Percentiles rank a stretch among this genome's conserved stretches.
Evolutionary conservation across 2,797 vertebrate species (phyloP).

Genomic region (Gymnodraco acuticeps): DNA sequence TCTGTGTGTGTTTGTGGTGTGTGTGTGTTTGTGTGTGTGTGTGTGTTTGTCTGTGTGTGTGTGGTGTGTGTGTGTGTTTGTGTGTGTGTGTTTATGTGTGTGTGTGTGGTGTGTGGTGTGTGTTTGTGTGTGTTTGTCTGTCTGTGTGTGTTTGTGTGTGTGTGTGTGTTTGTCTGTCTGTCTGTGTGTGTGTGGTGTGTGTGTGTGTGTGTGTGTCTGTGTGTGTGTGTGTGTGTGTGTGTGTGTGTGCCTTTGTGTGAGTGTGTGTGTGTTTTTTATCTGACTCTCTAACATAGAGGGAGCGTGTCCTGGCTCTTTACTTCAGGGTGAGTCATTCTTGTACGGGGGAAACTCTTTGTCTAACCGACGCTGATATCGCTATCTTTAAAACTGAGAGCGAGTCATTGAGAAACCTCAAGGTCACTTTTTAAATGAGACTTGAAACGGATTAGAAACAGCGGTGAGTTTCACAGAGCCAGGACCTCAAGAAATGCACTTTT

Average conservation of each 20-base stretch:
- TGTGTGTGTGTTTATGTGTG: too few species aligned
- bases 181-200: too few species aligned
- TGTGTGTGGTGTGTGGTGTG: too few species aligned
- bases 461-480: not conserved
- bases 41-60: too few species aligned
- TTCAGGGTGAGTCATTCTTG: conserved; percentile 45
- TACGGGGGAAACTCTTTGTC: conserved; percentile 20
- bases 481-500: conserved; percentile 10
- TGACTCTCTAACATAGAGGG: not conserved
- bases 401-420: conserved; percentile 39
- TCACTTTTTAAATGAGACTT: not conserved
- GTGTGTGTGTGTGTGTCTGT: too few species aligned
- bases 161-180: fast-evolving
- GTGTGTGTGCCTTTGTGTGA: not conserved
- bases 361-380: conserved; percentile 28
- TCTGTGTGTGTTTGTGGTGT: too few species aligned
- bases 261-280: not conserved
- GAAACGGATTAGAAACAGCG: not conserved
- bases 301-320: conserved; percentile 14
- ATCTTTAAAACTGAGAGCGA: not conserved
- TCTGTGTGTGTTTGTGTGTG: too few species aligned
- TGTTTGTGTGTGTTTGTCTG: too few species aligned
- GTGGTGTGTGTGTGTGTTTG: too few species aligned
- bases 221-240: too few species aligned
- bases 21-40: too few species aligned